phyloP scores from a whole-genome alignment of 37 sponge, comb jelly and placozoan genomes.

The Halisarca cf. caerulea region DNA sequence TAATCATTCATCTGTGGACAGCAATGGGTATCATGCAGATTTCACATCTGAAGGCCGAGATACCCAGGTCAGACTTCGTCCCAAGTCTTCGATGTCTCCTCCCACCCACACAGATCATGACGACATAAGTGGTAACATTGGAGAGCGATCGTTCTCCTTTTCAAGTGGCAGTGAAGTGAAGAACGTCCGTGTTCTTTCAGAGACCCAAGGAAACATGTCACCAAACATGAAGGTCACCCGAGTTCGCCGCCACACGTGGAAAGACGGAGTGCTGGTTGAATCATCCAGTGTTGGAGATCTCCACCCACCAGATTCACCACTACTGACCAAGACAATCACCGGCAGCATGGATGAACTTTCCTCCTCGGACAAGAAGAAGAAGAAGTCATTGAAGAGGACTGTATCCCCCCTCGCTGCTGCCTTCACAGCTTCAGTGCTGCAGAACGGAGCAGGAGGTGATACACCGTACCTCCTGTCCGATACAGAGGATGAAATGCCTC shows the following conservation, averaged over 20 bases:
- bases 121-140: too few species aligned
- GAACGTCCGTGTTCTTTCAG: slow-evolving; percentile 14
- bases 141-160: slow-evolving; percentile 8
- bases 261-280: not conserved
- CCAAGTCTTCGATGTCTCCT: not conserved
- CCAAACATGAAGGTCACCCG: slow-evolving; percentile 21
- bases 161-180: not conserved
- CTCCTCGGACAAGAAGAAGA: not conserved
- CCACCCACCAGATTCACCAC: not conserved
- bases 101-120: not conserved
- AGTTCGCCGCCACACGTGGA: slow-evolving; percentile 16
- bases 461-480: not conserved
- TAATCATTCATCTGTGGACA: too few species aligned
- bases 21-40: too few species aligned
- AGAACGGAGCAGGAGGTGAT: not conserved
- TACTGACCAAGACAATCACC: not conserved
- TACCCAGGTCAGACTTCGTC: not conserved
- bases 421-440: not conserved
- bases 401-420: slow-evolving; percentile 3
- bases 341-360: not conserved
- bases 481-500: not conserved
- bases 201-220: not conserved
- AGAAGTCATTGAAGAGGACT: not conserved
- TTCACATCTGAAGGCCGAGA: too few species aligned
- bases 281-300: not conserved